Evolutionary conservation across 2,797 vertebrate genomes (phyloP).

Genomic region (Pantherophis alleghaniensis): DNA sequence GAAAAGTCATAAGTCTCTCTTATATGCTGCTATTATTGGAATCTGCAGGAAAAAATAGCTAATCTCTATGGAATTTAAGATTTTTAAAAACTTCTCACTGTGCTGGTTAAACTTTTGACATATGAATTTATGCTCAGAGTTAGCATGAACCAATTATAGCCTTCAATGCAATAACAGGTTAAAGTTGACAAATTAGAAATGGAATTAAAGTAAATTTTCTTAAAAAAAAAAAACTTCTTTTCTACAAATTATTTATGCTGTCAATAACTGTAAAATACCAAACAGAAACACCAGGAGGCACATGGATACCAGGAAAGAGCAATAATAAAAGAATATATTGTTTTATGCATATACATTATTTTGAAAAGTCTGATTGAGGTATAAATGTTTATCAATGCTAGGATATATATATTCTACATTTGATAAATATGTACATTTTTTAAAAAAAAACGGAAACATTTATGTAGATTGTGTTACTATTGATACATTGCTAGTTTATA

Average conservation of each 20-base stretch:
- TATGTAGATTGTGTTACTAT: not conserved
- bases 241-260: conserved; percentile 12
- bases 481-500: not conserved
- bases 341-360: not conserved
- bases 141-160: not conserved
- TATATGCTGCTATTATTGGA: not conserved
- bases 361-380: not conserved
- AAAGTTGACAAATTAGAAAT: conserved; percentile 8
- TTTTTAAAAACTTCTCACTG: conserved; percentile 1
- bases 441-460: too few relatives aligned
- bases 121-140: not conserved
- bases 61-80: not conserved
- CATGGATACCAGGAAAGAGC: not conserved
- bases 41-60: not conserved
- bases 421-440: not conserved
- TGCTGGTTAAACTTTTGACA: not conserved
- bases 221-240: not conserved
- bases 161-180: conserved; percentile 14
- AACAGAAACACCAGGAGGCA: not conserved
- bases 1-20: not conserved
- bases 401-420: not conserved
- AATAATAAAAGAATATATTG: not conserved
- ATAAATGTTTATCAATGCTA: not conserved
- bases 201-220: conserved; percentile 12
- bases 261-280: conserved; percentile 12